A percentile compares a stretch with the other conserved stretches of the same genome.
These are phyloP conservation scores for Glaucomys volans DNA, from an alignment of 2,113 vertebrate genomes.

Conservation along the genomic window DNA sequence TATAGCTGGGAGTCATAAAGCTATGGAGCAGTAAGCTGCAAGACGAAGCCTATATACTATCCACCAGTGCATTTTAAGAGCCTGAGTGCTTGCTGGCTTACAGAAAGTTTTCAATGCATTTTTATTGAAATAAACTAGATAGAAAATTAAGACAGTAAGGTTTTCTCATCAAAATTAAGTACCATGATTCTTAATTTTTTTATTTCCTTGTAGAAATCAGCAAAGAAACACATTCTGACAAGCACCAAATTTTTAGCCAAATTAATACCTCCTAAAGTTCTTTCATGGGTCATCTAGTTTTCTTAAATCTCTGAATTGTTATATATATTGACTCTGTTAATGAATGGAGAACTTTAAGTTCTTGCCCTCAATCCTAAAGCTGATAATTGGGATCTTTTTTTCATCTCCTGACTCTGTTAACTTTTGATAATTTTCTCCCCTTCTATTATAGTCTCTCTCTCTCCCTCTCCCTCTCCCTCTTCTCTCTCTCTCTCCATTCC, in stretches of 20 bases:
- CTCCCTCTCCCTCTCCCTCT: too few relatives aligned
- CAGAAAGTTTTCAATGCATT: neutral
- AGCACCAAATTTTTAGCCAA: constrained; percentile 6
- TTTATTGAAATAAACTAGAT: constrained; percentile 45
- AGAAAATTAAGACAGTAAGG: neutral
- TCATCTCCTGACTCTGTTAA: constrained; percentile 57
- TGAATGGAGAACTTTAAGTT: constrained; percentile 60
- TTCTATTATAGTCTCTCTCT: neutral
- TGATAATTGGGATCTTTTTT: constrained; percentile 51
- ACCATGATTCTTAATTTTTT: constrained; percentile 1
- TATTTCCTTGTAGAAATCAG: constrained; percentile 19
- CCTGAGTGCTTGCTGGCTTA: neutral
- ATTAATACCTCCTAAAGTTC: neutral
- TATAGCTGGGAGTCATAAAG: neutral
- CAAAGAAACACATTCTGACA: neutral
- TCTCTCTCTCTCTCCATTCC: neutral
- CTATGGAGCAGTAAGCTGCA: neutral
- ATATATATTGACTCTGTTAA: constrained; percentile 1
- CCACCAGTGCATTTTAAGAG: neutral
- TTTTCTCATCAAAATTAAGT: constrained; percentile 49
- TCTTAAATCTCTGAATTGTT: constrained; percentile 51
- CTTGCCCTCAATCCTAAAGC: constrained; percentile 10
- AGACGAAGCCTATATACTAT: neutral
- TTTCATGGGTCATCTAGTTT: constrained; percentile 37
- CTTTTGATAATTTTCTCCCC: neutral